These are phyloP conservation scores for Hippocampus barbouri DNA, from an alignment of 2,113 vertebrate genomes.

Conservation along the genomic window DNA sequence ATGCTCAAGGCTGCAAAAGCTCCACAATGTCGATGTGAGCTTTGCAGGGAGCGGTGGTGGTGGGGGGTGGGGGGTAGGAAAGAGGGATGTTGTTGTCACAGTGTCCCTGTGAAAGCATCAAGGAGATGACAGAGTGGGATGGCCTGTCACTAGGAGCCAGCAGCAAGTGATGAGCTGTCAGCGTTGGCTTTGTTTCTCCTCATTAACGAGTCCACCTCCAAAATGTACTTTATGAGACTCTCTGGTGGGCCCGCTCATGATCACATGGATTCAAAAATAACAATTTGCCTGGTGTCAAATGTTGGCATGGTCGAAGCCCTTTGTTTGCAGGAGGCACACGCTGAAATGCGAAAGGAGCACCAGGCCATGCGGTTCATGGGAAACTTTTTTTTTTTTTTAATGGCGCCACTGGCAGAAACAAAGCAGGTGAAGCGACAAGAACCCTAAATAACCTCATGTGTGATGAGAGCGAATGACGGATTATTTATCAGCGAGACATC, in stretches of 20 bases:
- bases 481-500: conserved; percentile 22
- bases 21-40: conserved; percentile 34
- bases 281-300: conserved; percentile 56
- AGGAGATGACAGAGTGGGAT: conserved; percentile 31
- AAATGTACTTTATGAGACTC: conserved; percentile 38
- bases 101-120: conserved; percentile 50
- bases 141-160: conserved; percentile 46
- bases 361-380: conserved; percentile 35
- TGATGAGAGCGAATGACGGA: conserved; percentile 39
- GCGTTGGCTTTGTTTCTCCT: conserved; percentile 50
- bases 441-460: conserved; percentile 55
- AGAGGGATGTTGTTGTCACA: conserved; percentile 44
- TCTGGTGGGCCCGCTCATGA: conserved; percentile 20
- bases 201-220: conserved; percentile 57
- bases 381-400: conserved; percentile 15
- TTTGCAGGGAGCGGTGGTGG: conserved; percentile 15
- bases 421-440: conserved; percentile 20
- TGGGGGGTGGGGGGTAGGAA: conserved; percentile 28
- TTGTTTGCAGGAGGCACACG: conserved; percentile 16
- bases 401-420: conserved; percentile 3
- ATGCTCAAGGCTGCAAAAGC: conserved; percentile 35
- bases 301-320: conserved; percentile 22
- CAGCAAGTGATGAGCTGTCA: conserved; percentile 58
- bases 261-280: conserved; percentile 36
- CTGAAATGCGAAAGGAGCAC: background rate